Evolutionary conservation across 1,140 invertebrate genomes (phyloP).

Genomic region (Globodera rostochiensis): DNA sequence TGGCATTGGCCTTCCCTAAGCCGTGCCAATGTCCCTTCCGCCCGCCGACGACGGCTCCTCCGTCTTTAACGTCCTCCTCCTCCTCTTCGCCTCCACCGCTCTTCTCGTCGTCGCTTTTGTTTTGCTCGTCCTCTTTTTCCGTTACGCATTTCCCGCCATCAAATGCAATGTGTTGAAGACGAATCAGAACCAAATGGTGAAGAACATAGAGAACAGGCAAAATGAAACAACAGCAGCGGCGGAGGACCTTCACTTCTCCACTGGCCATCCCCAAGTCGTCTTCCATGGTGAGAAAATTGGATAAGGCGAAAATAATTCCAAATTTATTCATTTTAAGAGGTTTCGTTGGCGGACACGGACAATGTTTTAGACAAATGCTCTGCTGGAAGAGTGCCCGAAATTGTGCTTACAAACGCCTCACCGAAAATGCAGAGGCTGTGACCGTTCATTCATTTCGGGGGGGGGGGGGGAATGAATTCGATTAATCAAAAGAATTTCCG

Average conservation of each 20-base stretch:
- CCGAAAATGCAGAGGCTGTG: conserved; percentile 22
- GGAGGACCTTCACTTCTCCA: background rate
- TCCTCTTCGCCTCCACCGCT: background rate
- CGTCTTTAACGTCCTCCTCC: background rate
- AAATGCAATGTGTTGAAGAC: background rate
- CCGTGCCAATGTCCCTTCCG: background rate
- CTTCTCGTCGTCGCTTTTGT: background rate
- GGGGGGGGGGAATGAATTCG: too few relatives aligned
- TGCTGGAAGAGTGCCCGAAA: conserved; percentile 13
- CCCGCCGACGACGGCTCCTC: background rate
- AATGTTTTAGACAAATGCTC: background rate
- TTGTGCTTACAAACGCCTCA: conserved; percentile 27
- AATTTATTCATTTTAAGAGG: background rate
- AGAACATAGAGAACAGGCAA: background rate
- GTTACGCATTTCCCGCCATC: background rate
- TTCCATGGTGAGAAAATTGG: background rate
- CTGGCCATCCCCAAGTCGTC: too few relatives aligned
- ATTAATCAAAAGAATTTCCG: too few relatives aligned
- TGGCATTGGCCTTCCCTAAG: too few relatives aligned
- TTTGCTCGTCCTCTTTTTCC: background rate
- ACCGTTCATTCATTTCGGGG: background rate
- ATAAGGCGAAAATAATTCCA: background rate
- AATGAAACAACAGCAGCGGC: background rate
- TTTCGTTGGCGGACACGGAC: conserved; percentile 1
- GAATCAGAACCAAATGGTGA: background rate